A percentile compares a stretch with the other conserved stretches of the same genome.
Evolutionary conservation across 2,797 vertebrate genomes (phyloP).

Genomic region (Hirundo rustica): DNA sequence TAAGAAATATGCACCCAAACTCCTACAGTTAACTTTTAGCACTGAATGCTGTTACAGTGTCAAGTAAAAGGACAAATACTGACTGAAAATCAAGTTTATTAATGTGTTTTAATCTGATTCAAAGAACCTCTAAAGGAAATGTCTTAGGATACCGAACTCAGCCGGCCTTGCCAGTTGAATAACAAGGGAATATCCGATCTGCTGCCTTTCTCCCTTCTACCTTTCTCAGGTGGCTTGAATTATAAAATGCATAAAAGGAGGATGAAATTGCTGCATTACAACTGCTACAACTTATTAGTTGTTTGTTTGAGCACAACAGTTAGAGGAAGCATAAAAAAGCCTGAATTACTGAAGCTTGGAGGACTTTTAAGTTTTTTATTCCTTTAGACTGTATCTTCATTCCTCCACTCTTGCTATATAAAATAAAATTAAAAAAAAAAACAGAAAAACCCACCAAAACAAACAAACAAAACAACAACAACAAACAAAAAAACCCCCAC

Average conservation of each 20-base stretch:
- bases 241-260: not conserved
- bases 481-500: too few species aligned
- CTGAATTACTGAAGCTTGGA: not conserved
- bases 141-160: not conserved
- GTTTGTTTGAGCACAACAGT: fast-evolving
- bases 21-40: not conserved
- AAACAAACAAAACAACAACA: too few species aligned
- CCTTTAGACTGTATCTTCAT: not conserved
- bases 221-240: not conserved
- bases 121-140: not conserved
- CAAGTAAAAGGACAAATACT: not conserved
- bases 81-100: not conserved
- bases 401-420: not conserved
- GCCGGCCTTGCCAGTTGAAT: not conserved
- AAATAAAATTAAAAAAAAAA: not conserved
- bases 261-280: not conserved
- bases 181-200: not conserved
- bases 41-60: not conserved
- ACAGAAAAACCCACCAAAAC: too few species aligned
- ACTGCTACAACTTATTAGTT: not conserved
- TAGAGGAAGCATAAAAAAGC: not conserved
- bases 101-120: not conserved
- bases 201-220: not conserved
- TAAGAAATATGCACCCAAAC: not conserved
- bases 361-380: not conserved